Evolutionary conservation across 2,888 invertebrate genomes (phyloP).

Genomic region (Trachelus iudaicus): DNA sequence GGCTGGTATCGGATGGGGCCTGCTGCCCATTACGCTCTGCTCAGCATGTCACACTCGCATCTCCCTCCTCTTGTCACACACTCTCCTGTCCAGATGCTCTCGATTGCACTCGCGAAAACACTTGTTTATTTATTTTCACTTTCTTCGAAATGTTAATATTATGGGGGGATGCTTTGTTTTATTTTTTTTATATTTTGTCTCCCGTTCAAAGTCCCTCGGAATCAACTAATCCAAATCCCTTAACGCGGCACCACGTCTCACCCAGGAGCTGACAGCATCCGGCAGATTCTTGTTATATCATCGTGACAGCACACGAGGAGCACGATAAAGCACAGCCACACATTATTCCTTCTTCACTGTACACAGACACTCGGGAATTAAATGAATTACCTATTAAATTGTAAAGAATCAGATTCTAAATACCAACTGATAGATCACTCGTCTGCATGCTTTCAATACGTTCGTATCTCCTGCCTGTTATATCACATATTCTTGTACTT

Average conservation of each 20-base stretch:
- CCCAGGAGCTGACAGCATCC: background rate
- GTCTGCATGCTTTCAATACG: background rate
- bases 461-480: background rate
- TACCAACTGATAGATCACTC: background rate
- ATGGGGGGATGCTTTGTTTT: background rate
- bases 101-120: background rate
- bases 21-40: slow-evolving; percentile 18
- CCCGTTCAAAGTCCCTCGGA: background rate
- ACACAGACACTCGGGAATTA: background rate
- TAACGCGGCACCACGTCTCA: background rate
- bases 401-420: background rate
- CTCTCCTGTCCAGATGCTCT: background rate
- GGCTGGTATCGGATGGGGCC: slow-evolving; percentile 9
- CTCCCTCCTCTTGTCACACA: background rate
- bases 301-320: background rate
- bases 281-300: background rate
- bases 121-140: background rate
- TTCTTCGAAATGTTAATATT: background rate
- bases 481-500: background rate
- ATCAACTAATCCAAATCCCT: background rate
- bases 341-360: background rate
- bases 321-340: background rate
- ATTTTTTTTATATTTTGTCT: too few relatives aligned
- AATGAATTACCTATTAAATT: background rate
- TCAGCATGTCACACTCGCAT: background rate